phyloP scores from a whole-genome alignment of 23 tunicate genomes.

The Botrylloides violaceus region DNA sequence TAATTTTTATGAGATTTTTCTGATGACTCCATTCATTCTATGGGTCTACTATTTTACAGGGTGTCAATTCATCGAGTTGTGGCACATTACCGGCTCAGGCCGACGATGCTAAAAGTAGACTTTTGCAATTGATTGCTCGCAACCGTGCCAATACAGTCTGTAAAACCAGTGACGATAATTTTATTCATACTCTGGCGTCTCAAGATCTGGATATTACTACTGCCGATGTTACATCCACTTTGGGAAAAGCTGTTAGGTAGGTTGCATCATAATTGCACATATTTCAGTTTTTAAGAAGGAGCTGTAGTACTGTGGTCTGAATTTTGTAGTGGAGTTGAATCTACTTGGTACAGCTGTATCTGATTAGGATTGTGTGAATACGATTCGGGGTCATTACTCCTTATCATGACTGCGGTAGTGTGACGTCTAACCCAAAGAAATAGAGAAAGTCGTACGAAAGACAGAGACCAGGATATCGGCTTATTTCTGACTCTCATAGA shows the following conservation, averaged over 20 bases:
- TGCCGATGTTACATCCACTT: conserved; percentile 66
- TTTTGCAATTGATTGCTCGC: conserved; percentile 37
- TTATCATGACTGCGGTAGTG: too few relatives aligned
- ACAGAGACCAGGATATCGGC: too few relatives aligned
- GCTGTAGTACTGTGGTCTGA: not conserved
- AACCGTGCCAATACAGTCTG: conserved; percentile 72
- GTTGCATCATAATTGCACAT: not conserved
- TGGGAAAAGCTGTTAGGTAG: conserved; percentile 82
- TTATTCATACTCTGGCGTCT: conserved; percentile 44
- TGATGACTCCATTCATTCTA: too few relatives aligned
- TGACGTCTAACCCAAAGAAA: too few relatives aligned
- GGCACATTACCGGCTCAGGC: not conserved
- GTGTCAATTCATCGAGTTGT: not conserved
- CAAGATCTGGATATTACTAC: conserved; percentile 66
- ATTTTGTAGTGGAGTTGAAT: too few relatives aligned
- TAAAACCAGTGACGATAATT: conserved; percentile 72
- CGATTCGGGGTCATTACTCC: too few relatives aligned
- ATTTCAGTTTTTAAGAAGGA: not conserved
- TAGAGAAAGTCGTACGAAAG: too few relatives aligned
- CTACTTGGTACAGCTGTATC: too few relatives aligned
- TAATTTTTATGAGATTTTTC: not conserved
- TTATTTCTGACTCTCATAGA: too few relatives aligned
- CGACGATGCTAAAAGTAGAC: conserved; percentile 29
- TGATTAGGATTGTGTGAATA: too few relatives aligned
- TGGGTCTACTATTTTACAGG: not conserved